Evolutionary conservation across 1,140 invertebrate species (phyloP), one percentile per base, ranked within the genome.

Genomic region (Drosophila tsacasi): DNA sequence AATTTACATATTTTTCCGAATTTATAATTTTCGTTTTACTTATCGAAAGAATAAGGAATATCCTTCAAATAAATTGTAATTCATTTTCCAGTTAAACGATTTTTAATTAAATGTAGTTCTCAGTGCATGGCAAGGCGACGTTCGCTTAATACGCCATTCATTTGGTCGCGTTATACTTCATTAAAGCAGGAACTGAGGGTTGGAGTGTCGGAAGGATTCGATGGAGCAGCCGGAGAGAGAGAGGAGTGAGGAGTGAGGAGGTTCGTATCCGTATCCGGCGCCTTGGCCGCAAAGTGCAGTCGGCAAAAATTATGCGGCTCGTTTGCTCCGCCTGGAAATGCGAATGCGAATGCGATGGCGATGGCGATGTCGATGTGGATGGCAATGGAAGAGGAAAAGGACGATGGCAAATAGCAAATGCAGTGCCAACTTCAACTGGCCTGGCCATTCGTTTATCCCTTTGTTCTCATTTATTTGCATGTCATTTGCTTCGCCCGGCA

Each of bases 381-480:
- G 46, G 73, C 75, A 68, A 57, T 69, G 75, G 49, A 12, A 57
- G 25, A 23, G 54, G 35, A 12, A 57, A 39, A 23, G 54, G 35
- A 57, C 61, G 50, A 71, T 75, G 73, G 72, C 74, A 67, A 76
- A 77, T 77, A 60, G 73, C 75, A 77, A 77, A 77, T 69, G 75
- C 64, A 77, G 76, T 68, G 64, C 57, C 65, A 78, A 78, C 75
- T 78, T 78, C 75, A 62, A 78, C 79, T 66, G 69, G 61, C 64
- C 32, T 59, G 9, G 81, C 81, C 81, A 90, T 81, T 89, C 84
- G 85, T 89, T 89, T 89, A 89, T 89, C 66, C 84, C 72, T 89
- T 89, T 89, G 81, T 89, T 89, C 84, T 90, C 84, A 90, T 89
- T 89, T 89, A 89, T 89, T 89, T 89, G 84, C 84, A 89, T 89